Conservation (phyloP, 2,113 vertebrate species). For the Platichthys flesus region DNA sequence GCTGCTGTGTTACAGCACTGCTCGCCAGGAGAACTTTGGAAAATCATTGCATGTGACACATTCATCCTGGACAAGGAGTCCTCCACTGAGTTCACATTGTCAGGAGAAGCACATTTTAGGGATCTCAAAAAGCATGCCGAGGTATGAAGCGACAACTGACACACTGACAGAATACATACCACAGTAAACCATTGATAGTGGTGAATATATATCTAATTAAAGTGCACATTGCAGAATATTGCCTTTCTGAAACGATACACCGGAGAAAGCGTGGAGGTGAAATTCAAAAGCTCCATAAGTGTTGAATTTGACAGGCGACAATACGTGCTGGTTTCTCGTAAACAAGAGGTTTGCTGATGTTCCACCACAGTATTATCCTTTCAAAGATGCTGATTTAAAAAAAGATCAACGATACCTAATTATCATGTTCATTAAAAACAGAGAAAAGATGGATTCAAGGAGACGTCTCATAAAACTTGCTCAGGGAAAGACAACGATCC, state of each 20-base stretch:
- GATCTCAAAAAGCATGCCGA: constrained; percentile 18
- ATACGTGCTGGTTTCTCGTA: constrained; percentile 46
- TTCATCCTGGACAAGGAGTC: constrained; percentile 56
- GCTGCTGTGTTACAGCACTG: constrained; percentile 58
- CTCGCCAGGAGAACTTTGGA: constrained; percentile 18
- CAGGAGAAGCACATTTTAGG: constrained; percentile 54
- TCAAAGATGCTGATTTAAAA: background rate
- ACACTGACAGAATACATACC: background rate
- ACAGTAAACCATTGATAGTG: background rate
- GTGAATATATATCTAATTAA: background rate
- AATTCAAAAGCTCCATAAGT: constrained; percentile 50
- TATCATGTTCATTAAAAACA: constrained; percentile 6
- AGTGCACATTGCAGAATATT: constrained; percentile 49
- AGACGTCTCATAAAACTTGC: background rate
- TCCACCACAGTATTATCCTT: background rate
- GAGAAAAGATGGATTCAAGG: background rate
- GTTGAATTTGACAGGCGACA: constrained; percentile 42
- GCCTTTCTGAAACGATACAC: constrained; percentile 52
- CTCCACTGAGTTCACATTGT: constrained; percentile 32
- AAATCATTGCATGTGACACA: constrained; percentile 37
- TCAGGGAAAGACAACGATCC: background rate
- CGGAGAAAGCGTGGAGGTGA: constrained; percentile 27
- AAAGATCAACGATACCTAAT: background rate
- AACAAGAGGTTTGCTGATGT: constrained; percentile 47
- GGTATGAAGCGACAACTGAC: constrained; percentile 35